These are phyloP conservation scores for Myotis findleyi DNA, from an alignment of 2,797 vertebrate species.

Conservation along the genomic window DNA sequence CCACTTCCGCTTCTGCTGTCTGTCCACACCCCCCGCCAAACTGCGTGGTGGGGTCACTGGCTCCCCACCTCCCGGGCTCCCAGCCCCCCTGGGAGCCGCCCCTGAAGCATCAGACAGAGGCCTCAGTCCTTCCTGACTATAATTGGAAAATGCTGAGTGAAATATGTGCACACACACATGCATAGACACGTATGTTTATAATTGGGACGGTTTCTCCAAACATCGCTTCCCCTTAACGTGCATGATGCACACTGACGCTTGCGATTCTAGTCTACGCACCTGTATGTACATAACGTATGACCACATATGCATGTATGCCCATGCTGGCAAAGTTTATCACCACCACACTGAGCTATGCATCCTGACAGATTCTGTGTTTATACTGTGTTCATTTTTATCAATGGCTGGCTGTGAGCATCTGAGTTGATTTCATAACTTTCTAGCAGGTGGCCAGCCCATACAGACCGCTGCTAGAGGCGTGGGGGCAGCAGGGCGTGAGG, in stretches of 20 bases:
- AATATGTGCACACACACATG: rapidly evolving
- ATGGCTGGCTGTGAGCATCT: not conserved
- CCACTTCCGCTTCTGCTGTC: not conserved
- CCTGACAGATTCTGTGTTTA: not conserved
- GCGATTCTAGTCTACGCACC: not conserved
- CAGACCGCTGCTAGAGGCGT: no score
- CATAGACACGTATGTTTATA: not conserved
- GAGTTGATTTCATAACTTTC: rapidly evolving
- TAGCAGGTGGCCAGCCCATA: no score
- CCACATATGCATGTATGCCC: not conserved
- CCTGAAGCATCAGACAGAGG: not conserved
- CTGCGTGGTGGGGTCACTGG: rapidly evolving
- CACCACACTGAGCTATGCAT: rapidly evolving
- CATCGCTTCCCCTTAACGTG: not conserved
- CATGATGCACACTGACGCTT: rapidly evolving
- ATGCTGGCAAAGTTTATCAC: not conserved
- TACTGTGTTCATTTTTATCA: not conserved
- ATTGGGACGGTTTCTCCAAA: not conserved
- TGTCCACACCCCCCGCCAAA: not conserved
- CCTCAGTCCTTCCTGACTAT: not conserved
- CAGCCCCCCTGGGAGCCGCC: not conserved
- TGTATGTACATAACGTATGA: rapidly evolving
- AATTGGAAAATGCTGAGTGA: not conserved
- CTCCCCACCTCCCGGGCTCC: not conserved
- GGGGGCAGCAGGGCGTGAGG: not conserved